Evolutionary conservation across 2,888 invertebrate genomes (phyloP).

Genomic region (Caradrina clavipalpis): DNA sequence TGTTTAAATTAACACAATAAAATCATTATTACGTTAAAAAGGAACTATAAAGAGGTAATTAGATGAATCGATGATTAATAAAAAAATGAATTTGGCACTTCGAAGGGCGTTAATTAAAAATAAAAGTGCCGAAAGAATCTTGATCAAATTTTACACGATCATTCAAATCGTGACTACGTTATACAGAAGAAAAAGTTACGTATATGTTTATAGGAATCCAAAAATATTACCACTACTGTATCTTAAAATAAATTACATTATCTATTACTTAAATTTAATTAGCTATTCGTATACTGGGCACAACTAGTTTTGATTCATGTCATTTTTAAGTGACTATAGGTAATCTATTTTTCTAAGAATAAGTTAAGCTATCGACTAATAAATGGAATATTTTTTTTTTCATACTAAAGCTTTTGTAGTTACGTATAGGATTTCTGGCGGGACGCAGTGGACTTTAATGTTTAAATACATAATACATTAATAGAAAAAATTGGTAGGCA

Average conservation of each 20-base stretch:
- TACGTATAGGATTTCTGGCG: constrained; percentile 85
- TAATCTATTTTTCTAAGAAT: constrained; percentile 89
- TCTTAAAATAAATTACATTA: constrained; percentile 90
- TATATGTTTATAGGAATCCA: constrained; percentile 91
- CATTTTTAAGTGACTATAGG: constrained; percentile 90
- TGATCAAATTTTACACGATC: constrained; percentile 75
- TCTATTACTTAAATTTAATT: constrained; percentile 84
- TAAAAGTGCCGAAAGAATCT: constrained; percentile 81
- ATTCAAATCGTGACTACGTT: constrained; percentile 68
- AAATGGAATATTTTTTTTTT: constrained; percentile 88
- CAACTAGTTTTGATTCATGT: constrained; percentile 91
- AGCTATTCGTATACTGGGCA: constrained; percentile 91
- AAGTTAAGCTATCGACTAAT: constrained; percentile 90
- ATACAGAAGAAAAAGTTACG: constrained; percentile 87
- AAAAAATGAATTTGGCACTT: constrained; percentile 87
- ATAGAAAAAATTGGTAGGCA: constrained; percentile 66
- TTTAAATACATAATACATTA: constrained; percentile 57
- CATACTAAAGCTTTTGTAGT: constrained; percentile 89
- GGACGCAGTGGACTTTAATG: constrained; percentile 68
- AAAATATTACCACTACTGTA: constrained; percentile 90
- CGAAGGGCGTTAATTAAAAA: constrained; percentile 74
- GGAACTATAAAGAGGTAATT: constrained; percentile 81
- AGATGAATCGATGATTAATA: constrained; percentile 74
- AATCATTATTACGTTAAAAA: constrained; percentile 72
- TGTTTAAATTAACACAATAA: constrained; percentile 68